These are phyloP conservation scores for Hermatobates lingyangjiaoensis DNA, from an alignment of 1,140 invertebrate genomes.

Conservation along the genomic window DNA sequence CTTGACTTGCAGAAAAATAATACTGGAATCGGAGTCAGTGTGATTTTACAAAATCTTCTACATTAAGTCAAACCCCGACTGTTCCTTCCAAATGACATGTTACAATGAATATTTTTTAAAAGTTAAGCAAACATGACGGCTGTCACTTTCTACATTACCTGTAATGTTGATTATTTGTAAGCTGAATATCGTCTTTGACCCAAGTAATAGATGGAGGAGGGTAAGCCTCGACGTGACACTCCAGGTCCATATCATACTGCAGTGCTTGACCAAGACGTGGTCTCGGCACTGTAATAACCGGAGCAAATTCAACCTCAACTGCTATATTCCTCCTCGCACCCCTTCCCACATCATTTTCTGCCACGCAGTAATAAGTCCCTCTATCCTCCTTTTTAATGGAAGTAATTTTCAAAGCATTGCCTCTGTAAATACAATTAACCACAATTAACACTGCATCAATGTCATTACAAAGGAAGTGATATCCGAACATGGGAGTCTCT, in stretches of 20 bases:
- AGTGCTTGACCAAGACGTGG: conserved; percentile 67
- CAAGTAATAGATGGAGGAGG: conserved; percentile 73
- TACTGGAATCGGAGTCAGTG: too few relatives aligned
- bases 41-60: too few relatives aligned
- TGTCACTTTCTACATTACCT: too few relatives aligned
- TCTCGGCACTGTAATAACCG: conserved; percentile 61
- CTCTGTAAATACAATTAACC: conserved; percentile 31
- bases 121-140: too few relatives aligned
- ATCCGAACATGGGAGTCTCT: too few relatives aligned
- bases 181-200: conserved; percentile 58
- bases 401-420: conserved; percentile 65
- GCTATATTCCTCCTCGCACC: conserved; percentile 70
- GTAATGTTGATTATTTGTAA: conserved; percentile 79
- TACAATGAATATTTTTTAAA: too few relatives aligned
- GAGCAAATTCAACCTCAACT: conserved; percentile 72
- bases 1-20: too few relatives aligned
- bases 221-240: conserved; percentile 82
- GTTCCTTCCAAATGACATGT: too few relatives aligned
- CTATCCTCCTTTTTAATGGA: conserved; percentile 68
- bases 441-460: conserved; percentile 1
- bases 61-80: too few relatives aligned
- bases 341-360: conserved; percentile 74
- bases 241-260: conserved; percentile 80
- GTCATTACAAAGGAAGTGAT: too few relatives aligned
- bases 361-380: conserved; percentile 84